These are phyloP conservation scores for Paratilapia polleni DNA, from an alignment of 2,113 vertebrate genomes.

Conservation along the genomic window DNA sequence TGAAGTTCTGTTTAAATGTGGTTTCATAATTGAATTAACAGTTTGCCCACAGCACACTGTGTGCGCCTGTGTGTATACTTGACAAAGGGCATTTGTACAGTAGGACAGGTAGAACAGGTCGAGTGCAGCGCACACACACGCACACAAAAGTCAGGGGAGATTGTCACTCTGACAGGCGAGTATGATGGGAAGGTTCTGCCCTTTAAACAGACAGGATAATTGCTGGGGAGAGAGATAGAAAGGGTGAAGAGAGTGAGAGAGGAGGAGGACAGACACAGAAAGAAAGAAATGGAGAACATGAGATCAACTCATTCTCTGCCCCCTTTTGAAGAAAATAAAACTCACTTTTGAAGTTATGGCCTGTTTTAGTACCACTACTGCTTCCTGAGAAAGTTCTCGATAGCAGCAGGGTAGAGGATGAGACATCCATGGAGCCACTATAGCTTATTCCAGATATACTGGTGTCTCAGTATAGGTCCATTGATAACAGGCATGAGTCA, in stretches of 20 bases:
- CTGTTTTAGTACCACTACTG: not conserved
- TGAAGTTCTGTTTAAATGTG: slow-evolving; percentile 26
- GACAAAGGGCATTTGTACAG: slow-evolving; percentile 55
- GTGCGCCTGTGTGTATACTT: not conserved
- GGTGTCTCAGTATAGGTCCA: not conserved
- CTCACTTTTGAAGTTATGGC: not conserved
- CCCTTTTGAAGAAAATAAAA: not conserved
- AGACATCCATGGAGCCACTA: not conserved
- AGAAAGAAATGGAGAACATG: slow-evolving; percentile 46
- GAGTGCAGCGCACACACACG: slow-evolving; percentile 12
- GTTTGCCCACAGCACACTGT: not conserved
- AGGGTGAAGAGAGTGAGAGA: slow-evolving; percentile 8
- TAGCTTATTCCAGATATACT: not conserved
- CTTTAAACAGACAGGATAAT: slow-evolving; percentile 76
- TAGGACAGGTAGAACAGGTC: slow-evolving; percentile 72
- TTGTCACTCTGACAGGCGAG: slow-evolving; percentile 30
- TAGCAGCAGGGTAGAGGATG: not conserved
- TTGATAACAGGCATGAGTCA: not conserved
- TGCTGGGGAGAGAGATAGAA: slow-evolving; percentile 32
- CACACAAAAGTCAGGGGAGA: slow-evolving; percentile 29
- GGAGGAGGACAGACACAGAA: not conserved
- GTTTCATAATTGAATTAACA: slow-evolving; percentile 3
- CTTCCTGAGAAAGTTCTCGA: fast-evolving
- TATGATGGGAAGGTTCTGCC: slow-evolving; percentile 69
- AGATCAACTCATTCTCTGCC: slow-evolving; percentile 18